Evolutionary conservation across 1,140 invertebrate species (phyloP), one percentile per base, ranked within the genome.

Genomic region (Pachypeltis micranthus): DNA sequence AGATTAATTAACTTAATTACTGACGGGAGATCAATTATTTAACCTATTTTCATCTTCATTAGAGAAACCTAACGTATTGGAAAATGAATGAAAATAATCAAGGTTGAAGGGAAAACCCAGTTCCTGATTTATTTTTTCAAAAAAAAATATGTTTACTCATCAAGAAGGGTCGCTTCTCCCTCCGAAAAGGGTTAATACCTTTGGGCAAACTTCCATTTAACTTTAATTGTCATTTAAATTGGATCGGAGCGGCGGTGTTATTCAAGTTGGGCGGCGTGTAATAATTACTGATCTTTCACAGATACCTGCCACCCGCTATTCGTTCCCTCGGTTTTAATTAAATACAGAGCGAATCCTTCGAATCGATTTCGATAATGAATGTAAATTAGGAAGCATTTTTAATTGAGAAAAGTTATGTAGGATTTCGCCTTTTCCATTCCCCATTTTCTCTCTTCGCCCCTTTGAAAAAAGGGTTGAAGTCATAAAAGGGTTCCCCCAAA

Each of bases 211-310:
- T 51, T 21, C 47, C 47, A 10, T 51, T 51, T 51, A 51, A 51
- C 47, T 51, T 51, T 51, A 51, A 51, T 51, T 51, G 47, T 51
- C 12, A 51, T 51, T 51, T 51, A 51, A 51, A 51, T 51, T 51
- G 47, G 47, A 51, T 51, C 21, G 47, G 47, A 4, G 23, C 12
- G 23, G 47, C 47, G 12, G 19, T 21, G 47, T 51, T 51, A 51
- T 51, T 51, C 47, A 51, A 21, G 4, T 51, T 51, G 47, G 47
- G 10, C 4, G 47, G 19, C 21, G 47, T 21, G 47, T 51, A 51
- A 51, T 51, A 51, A 51, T 51, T 51, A 51, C 47, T 51, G 47
- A 51, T 51, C 47, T 51, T 51, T 51, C 47, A 51, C 47, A 51
- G 47, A 51, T 51, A 51, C 47, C 47, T 51, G 47, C 34, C 7